Evolutionary conservation across 2,797 vertebrate species (phyloP).

Genomic region (Lutjanus argentimaculatus): DNA sequence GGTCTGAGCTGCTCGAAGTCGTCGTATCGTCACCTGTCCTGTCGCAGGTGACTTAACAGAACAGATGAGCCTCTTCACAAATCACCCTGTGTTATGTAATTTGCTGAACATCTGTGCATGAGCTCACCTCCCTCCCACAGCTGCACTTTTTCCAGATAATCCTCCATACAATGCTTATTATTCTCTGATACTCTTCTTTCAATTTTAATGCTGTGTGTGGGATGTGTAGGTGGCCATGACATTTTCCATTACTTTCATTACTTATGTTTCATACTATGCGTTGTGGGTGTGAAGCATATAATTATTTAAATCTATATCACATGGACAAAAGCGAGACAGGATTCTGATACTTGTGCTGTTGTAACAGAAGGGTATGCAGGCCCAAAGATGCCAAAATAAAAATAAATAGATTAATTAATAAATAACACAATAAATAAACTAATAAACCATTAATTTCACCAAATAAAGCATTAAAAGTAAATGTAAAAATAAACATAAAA

Average conservation of each 20-base stretch:
- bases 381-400: too few species aligned
- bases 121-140: constrained; percentile 22
- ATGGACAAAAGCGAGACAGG: background rate
- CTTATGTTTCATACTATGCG: background rate
- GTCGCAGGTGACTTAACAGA: constrained; percentile 30
- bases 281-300: accelerated
- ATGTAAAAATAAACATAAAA: too few species aligned
- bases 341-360: background rate
- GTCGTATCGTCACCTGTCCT: constrained; percentile 17
- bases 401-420: too few species aligned
- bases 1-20: background rate
- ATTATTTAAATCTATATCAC: background rate
- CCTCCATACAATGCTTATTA: constrained; percentile 57
- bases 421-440: too few species aligned
- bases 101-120: constrained; percentile 60
- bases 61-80: constrained; percentile 43
- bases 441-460: too few species aligned
- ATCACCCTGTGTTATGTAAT: constrained; percentile 47
- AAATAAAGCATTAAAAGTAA: too few species aligned
- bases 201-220: background rate
- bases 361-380: background rate
- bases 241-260: background rate
- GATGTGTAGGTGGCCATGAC: background rate
- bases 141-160: constrained; percentile 51
- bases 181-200: constrained; percentile 12